Conservation (phyloP, 1,140 invertebrate genomes). For the Drosophila ananassae region DNA sequence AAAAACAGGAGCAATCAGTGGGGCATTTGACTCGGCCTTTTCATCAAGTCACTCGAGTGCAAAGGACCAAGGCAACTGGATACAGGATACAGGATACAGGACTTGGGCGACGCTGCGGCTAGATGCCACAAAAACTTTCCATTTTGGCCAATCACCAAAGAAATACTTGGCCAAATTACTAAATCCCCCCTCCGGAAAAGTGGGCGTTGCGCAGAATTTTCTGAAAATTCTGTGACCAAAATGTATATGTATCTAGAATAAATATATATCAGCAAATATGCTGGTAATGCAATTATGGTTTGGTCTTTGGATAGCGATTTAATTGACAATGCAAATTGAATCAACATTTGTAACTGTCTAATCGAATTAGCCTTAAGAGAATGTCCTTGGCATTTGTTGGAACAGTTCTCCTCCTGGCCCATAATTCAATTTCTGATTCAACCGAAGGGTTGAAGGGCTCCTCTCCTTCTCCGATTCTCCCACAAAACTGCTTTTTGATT, state of each 20-base stretch:
- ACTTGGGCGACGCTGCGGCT: slow-evolving; percentile 61
- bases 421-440: slow-evolving; percentile 60
- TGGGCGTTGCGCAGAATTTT: slow-evolving; percentile 69
- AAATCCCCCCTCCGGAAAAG: slow-evolving; percentile 5
- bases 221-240: slow-evolving; percentile 46
- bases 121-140: slow-evolving; percentile 51
- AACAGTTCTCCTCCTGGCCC: slow-evolving; percentile 10
- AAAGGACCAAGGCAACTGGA: slow-evolving; percentile 16
- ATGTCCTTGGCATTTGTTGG: slow-evolving; percentile 10
- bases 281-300: slow-evolving; percentile 65
- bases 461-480: slow-evolving; percentile 8
- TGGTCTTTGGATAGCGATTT: slow-evolving; percentile 35
- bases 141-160: slow-evolving; percentile 67
- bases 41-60: slow-evolving; percentile 57
- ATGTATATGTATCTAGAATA: slow-evolving; percentile 1
- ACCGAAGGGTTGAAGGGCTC: not conserved
- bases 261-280: slow-evolving; percentile 25
- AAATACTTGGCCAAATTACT: slow-evolving; percentile 31
- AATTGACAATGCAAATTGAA: slow-evolving; percentile 79
- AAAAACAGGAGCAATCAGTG: slow-evolving; percentile 52
- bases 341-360: slow-evolving; percentile 68
- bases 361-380: slow-evolving; percentile 59
- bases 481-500: slow-evolving; percentile 2
- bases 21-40: slow-evolving; percentile 73
- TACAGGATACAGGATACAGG: slow-evolving; percentile 3